A percentile compares a stretch with the other conserved stretches of the same genome.
phyloP scores from a whole-genome alignment of 2,113 vertebrate genomes.

The Anas platyrhynchos region DNA sequence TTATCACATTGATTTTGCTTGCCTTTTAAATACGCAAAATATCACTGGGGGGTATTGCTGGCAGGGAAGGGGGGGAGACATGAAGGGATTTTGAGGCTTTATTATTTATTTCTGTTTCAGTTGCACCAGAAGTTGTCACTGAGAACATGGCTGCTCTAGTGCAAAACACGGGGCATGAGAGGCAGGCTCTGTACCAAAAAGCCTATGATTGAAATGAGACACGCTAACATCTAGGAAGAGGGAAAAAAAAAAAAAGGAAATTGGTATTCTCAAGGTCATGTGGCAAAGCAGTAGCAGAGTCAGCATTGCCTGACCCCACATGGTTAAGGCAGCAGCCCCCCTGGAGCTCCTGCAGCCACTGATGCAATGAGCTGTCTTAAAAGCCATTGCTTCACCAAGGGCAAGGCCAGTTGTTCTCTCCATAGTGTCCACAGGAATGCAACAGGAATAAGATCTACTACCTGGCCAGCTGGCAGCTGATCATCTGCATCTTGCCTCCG shows the following conservation, averaged over 20 bases:
- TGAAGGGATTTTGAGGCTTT: not conserved
- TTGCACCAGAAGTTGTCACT: not conserved
- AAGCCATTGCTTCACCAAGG: fast-evolving
- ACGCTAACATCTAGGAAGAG: too few species aligned
- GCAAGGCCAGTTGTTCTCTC: not conserved
- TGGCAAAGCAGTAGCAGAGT: not conserved
- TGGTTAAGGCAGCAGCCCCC: not conserved
- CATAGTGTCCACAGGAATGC: not conserved
- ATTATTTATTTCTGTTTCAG: not conserved
- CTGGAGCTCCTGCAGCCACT: not conserved
- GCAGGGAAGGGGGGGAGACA: not conserved
- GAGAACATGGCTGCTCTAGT: not conserved
- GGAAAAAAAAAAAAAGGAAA: not conserved
- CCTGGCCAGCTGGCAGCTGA: not conserved
- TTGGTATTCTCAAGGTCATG: not conserved
- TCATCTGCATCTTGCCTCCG: not conserved
- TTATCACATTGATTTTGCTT: constrained; percentile 47
- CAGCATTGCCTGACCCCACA: not conserved
- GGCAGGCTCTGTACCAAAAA: not conserved
- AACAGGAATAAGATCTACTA: not conserved
- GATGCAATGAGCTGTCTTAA: not conserved
- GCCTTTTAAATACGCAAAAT: not conserved
- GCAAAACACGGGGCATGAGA: not conserved
- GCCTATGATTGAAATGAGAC: not conserved
- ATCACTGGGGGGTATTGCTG: not conserved